Evolutionary conservation across 2,797 vertebrate species (phyloP).

Genomic region (Enteromius mattozi): DNA sequence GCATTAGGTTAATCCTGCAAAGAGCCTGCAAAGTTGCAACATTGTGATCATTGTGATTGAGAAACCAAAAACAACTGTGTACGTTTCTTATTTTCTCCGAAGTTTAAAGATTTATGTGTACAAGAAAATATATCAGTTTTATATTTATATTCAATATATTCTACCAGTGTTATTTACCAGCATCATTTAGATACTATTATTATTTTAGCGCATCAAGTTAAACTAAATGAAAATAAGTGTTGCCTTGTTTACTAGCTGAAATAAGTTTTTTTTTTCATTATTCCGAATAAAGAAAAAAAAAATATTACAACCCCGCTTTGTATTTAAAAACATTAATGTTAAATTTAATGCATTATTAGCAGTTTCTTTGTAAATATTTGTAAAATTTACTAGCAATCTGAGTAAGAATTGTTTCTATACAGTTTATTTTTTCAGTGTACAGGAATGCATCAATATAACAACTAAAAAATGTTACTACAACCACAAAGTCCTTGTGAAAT

Average conservation of each 20-base stretch:
- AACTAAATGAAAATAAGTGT: too few relatives aligned
- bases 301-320: neutral
- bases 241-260: neutral
- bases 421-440: neutral
- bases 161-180: neutral
- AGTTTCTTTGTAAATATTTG: neutral
- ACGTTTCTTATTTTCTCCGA: neutral
- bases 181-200: neutral
- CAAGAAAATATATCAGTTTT: neutral
- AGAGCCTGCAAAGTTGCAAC: neutral
- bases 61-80: neutral
- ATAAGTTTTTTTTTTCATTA: neutral
- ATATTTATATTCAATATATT: too few relatives aligned
- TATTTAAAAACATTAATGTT: neutral
- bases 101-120: neutral
- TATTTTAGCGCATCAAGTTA: too few relatives aligned
- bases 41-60: neutral
- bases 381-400: neutral
- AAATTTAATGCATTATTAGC: neutral
- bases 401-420: neutral
- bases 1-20: slow-evolving; percentile 10
- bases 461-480: neutral
- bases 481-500: neutral
- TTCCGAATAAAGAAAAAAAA: neutral
- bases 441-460: slow-evolving; percentile 1